phyloP scores from a whole-genome alignment of 2,888 invertebrate species.

The Cheilosia impressa region DNA sequence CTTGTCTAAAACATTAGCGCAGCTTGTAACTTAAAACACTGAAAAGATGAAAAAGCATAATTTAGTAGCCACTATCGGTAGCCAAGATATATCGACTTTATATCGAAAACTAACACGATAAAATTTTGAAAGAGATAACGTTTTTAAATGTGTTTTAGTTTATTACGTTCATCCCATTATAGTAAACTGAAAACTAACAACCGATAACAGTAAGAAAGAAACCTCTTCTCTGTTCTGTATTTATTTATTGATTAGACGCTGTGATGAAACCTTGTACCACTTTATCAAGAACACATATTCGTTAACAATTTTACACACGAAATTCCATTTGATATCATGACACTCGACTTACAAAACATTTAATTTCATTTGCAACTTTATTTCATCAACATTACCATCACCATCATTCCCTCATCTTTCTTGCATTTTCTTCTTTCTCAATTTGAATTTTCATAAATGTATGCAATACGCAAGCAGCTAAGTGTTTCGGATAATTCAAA shows the following conservation, averaged over 20 bases:
- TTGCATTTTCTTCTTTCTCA: constrained; percentile 60
- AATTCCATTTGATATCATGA: constrained; percentile 38
- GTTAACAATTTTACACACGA: background rate
- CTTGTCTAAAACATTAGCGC: no score
- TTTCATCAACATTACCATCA: constrained; percentile 37
- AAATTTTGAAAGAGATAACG: no score
- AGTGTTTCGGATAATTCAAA: constrained; percentile 84
- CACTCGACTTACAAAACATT: constrained; percentile 10
- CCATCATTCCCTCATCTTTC: constrained; percentile 49
- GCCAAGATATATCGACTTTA: no score
- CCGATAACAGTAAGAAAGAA: background rate
- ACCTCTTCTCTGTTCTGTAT: background rate
- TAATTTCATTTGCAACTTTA: constrained; percentile 2
- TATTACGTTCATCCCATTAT: no score
- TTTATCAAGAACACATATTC: constrained; percentile 4
- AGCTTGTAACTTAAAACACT: no score
- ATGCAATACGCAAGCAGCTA: constrained; percentile 82
- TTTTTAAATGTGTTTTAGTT: no score
- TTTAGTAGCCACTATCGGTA: no score
- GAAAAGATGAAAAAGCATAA: no score
- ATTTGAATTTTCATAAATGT: constrained; percentile 66
- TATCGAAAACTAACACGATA: no score
- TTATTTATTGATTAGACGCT: background rate
- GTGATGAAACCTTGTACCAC: constrained; percentile 11
- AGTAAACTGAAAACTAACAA: background rate